Evolutionary conservation across 35 echinoderm and acorn worm species (phyloP).

Genomic region (Eucidaris tribuloides): DNA sequence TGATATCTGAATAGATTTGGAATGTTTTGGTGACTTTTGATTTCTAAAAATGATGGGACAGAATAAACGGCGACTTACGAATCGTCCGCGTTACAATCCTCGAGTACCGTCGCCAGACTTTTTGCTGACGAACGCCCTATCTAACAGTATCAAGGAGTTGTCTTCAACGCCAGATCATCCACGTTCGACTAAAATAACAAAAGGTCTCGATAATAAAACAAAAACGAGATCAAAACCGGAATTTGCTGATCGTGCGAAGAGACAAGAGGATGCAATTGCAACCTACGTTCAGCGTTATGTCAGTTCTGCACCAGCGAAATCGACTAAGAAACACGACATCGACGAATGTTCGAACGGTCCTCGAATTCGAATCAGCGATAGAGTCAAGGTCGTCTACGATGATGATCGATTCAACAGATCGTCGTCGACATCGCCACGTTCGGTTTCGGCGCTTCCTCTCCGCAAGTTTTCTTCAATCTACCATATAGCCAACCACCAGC

Average conservation of each 20-base stretch:
- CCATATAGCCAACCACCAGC: not conserved
- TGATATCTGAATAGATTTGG: no score
- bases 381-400: not conserved
- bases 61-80: not conserved
- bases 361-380: not conserved
- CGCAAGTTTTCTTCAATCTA: conserved; percentile 14
- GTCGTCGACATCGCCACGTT: not conserved
- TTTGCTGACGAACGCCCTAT: not conserved
- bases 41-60: conserved; percentile 3
- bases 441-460: not conserved
- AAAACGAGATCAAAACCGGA: not conserved
- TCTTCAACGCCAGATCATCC: not conserved
- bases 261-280: not conserved
- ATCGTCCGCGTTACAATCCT: conserved; percentile 14
- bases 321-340: not conserved
- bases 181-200: not conserved
- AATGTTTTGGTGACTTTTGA: not conserved
- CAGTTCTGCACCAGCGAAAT: not conserved
- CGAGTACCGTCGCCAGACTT: not conserved
- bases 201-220: no score
- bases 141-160: not conserved
- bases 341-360: not conserved
- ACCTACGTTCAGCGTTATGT: not conserved
- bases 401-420: not conserved
- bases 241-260: not conserved